phyloP scores from a whole-genome alignment of 2,888 invertebrate species.

The Ophraella communa region DNA sequence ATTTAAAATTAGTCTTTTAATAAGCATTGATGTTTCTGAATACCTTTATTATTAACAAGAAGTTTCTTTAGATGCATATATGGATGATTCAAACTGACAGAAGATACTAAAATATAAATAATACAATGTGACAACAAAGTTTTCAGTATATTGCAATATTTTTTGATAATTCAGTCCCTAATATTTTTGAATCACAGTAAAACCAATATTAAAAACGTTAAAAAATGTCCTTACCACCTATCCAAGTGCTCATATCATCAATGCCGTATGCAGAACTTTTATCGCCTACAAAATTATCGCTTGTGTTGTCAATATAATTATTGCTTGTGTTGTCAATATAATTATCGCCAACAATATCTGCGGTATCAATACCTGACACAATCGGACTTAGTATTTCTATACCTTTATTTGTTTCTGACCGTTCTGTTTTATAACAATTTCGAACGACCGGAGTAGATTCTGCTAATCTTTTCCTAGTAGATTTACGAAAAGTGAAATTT shows the following conservation, averaged over 20 bases:
- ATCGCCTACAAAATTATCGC: conserved; percentile 14
- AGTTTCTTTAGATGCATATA: no score
- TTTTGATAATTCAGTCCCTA: no score
- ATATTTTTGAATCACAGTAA: no score
- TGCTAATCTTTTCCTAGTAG: conserved; percentile 27
- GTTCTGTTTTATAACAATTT: conserved; percentile 41
- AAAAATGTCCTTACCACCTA: conserved; percentile 62
- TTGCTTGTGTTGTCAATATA: conserved; percentile 3
- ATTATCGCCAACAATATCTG: conserved; percentile 14
- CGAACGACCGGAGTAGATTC: conserved; percentile 55
- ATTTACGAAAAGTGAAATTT: conserved; percentile 17
- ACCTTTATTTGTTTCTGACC: conserved; percentile 55
- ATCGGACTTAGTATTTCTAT: conserved; percentile 67
- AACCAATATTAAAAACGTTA: neutral
- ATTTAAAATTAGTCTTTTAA: no score
- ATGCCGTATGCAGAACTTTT: conserved; percentile 56
- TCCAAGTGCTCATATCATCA: conserved; percentile 72
- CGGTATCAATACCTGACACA: conserved; percentile 56
- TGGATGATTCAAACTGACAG: no score
- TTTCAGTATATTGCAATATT: no score
- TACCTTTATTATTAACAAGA: no score
- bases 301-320: conserved; percentile 10
- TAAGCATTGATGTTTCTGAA: no score
- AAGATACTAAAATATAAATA: no score
- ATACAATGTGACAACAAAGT: no score